Evolutionary conservation across 2,113 vertebrate species (phyloP), one percentile per base, ranked within the genome.

Genomic region (Lagenorhynchus albirostris): DNA sequence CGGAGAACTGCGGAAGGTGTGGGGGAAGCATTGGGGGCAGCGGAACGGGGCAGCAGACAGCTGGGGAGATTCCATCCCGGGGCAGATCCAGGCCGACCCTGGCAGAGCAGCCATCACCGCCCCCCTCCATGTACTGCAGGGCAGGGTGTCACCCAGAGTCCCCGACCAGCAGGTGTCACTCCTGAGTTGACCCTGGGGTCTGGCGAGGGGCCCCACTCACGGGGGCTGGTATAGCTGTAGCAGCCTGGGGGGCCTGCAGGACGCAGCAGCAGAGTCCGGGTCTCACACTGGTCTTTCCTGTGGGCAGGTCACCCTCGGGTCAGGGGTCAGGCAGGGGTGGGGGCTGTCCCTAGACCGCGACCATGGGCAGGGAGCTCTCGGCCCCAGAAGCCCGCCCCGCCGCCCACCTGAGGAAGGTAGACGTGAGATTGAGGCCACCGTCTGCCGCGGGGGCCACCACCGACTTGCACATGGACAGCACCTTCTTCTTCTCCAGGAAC

Each of bases 381-480:
- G 23, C 25, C 73, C 82, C 94, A 2, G 25, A 1, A 38, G 44
- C 62, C 80, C 26, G 3, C 23, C 77, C 63, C 2, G 0, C 11
- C 0, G 44, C 98, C 29, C 92, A 99, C 99, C 99, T 99, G 91
- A 98, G 97, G 92, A 98, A 99, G 71, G 98, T 99, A 65, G 98
- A 95, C 38, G 97, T 96, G 74, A 99, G 93, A 47, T 99, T 98
- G 70, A 99, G 94, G 97, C 99, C 98, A 3, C 99, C 99, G 1
- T 97, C 99, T 1, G 38, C 62, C 0, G 98, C 98, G 5, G 97
- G 15, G 0, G 82, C 77, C 8, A 99, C 31, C 17, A 94, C 20
- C 0, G 98, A 98, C 44, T 90, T 98, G 91, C 99, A 99, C 98
- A 99, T 98, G 97, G 98, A 99, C 98, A 99, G 95, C 13, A 47